phyloP scores from a whole-genome alignment of 2,797 vertebrate species.

The Erpetoichthys calabaricus region DNA sequence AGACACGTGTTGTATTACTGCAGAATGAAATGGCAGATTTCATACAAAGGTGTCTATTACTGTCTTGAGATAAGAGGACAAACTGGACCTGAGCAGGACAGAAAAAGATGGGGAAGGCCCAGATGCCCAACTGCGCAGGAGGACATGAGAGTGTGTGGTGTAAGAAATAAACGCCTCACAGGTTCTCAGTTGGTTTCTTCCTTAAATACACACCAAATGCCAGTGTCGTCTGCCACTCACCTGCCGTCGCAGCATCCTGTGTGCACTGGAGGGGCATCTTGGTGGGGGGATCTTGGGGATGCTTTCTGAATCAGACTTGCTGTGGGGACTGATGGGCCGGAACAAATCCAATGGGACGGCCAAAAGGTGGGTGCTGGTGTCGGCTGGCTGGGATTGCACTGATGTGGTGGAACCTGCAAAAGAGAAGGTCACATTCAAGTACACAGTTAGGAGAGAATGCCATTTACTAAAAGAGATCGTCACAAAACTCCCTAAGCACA shows the following conservation, averaged over 20 bases:
- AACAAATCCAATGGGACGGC: slow-evolving; percentile 61
- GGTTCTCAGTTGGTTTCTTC: no score
- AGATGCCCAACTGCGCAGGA: no score
- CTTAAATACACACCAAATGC: no score
- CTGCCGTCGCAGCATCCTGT: slow-evolving; percentile 83
- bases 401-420: slow-evolving; percentile 66
- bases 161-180: no score
- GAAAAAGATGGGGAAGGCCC: no score
- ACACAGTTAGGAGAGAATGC: slow-evolving; percentile 4
- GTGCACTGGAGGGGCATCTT: slow-evolving; percentile 55
- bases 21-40: no score
- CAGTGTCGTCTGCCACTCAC: slow-evolving; percentile 36
- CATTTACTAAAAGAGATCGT: background rate
- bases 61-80: no score
- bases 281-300: slow-evolving; percentile 60
- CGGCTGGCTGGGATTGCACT: slow-evolving; percentile 59
- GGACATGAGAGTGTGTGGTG: no score
- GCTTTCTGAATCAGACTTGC: slow-evolving; percentile 48
- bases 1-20: no score
- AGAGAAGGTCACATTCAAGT: background rate
- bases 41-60: no score
- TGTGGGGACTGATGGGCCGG: slow-evolving; percentile 56
- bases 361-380: slow-evolving; percentile 47
- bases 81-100: no score
- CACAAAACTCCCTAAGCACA: slow-evolving; percentile 1